Evolutionary conservation across 2,888 invertebrate genomes (phyloP).

Genomic region (Minunthozetes semirufus): DNA sequence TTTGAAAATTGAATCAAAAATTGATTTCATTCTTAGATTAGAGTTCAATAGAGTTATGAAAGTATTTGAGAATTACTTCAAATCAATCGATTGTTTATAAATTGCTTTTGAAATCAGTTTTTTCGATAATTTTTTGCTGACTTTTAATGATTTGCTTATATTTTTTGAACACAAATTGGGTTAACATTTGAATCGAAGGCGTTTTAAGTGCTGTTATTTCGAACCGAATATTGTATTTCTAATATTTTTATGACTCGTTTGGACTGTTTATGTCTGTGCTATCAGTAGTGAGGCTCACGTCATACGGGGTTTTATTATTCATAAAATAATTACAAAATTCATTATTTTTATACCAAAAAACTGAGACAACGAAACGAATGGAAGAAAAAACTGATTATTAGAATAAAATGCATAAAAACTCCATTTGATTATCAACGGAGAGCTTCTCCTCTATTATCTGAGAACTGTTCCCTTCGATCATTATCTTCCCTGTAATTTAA

Average conservation of each 20-base stretch:
- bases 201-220: neutral
- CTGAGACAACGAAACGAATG: neutral
- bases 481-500: conserved; percentile 1
- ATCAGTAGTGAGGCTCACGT: neutral
- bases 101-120: neutral
- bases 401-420: conserved; percentile 10
- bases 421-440: neutral
- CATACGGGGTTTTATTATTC: neutral
- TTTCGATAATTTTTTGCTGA: neutral
- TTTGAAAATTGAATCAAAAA: neutral
- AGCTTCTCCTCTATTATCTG: neutral
- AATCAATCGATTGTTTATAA: neutral
- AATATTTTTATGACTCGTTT: too few relatives aligned
- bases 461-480: neutral
- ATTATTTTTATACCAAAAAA: neutral
- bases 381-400: neutral
- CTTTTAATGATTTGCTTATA: neutral
- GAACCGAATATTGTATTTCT: neutral
- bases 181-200: conserved; percentile 21
- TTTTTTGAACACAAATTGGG: neutral
- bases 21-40: neutral
- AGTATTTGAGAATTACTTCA: neutral
- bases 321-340: neutral
- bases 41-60: neutral
- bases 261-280: too few relatives aligned